These are phyloP conservation scores for Geophilus truncorum DNA, from an alignment of 2,888 invertebrate species.

Conservation along the genomic window DNA sequence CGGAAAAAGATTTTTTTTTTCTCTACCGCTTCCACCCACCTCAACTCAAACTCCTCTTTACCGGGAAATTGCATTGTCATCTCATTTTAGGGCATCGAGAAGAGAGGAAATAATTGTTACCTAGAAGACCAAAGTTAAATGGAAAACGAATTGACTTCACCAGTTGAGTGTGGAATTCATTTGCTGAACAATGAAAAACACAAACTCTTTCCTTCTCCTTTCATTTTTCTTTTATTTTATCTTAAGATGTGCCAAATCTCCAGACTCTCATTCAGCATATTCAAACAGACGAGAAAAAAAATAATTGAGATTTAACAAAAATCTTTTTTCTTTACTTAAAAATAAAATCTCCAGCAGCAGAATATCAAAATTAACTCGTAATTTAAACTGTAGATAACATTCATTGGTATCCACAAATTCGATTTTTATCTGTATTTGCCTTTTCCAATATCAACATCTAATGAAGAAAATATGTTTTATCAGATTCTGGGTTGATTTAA, in stretches of 20 bases:
- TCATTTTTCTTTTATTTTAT: neutral
- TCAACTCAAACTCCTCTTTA: neutral
- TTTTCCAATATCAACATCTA: neutral
- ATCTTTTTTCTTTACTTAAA: no score
- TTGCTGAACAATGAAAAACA: neutral
- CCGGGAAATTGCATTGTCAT: conserved; percentile 12
- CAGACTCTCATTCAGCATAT: neutral
- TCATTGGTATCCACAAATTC: neutral
- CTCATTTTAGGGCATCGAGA: neutral
- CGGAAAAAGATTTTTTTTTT: neutral
- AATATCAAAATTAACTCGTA: no score
- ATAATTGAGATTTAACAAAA: neutral
- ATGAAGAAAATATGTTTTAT: no score
- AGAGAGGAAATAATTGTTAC: conserved; percentile 20
- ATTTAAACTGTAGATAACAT: no score
- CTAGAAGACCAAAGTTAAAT: conserved; percentile 4
- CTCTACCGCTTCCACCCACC: neutral
- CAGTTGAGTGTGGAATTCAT: neutral
- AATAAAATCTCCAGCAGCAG: no score
- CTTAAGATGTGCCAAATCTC: neutral
- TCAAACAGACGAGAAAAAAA: neutral
- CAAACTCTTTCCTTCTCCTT: neutral
- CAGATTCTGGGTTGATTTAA: no score
- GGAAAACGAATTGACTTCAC: conserved; percentile 11
- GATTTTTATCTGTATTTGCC: neutral